Evolutionary conservation across 2,888 invertebrate species (phyloP).

Genomic region (Proisotoma minuta): DNA sequence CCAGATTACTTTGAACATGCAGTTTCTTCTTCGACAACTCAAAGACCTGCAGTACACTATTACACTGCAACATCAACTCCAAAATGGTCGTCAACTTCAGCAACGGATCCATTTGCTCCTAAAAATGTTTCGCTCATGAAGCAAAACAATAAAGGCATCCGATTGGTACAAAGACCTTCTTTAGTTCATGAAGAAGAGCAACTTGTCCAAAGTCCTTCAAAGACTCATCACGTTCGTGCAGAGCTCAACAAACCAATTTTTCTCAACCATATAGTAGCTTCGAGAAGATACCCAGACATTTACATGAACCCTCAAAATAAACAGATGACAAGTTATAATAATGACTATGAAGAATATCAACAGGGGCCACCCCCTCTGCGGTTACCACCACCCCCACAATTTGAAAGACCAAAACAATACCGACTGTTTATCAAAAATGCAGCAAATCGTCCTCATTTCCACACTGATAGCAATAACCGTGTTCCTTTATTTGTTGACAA

Average conservation of each 20-base stretch:
- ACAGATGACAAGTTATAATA: neutral
- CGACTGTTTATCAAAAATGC: constrained; percentile 15
- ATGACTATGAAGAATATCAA: neutral
- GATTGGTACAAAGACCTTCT: too few relatives aligned
- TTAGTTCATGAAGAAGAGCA: too few relatives aligned
- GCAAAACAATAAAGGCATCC: too few relatives aligned
- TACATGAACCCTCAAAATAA: neutral
- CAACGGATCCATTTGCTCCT: neutral
- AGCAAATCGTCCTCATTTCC: constrained; percentile 13
- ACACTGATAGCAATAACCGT: constrained; percentile 15
- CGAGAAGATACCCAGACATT: neutral
- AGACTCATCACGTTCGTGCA: neutral
- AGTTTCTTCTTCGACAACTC: neutral
- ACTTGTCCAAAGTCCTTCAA: too few relatives aligned
- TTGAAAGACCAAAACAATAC: constrained; percentile 29
- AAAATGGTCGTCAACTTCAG: neutral
- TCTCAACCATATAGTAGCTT: neutral
- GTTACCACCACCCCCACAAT: constrained; percentile 12
- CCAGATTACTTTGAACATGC: too few relatives aligned
- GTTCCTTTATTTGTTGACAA: constrained; percentile 26
- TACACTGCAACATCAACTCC: neutral
- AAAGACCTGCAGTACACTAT: neutral
- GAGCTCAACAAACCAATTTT: neutral
- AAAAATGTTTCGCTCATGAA: too few relatives aligned
- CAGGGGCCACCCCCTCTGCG: neutral